These are phyloP conservation scores for Drosophila oshimai DNA, from an alignment of 1,140 invertebrate genomes.

Conservation along the genomic window DNA sequence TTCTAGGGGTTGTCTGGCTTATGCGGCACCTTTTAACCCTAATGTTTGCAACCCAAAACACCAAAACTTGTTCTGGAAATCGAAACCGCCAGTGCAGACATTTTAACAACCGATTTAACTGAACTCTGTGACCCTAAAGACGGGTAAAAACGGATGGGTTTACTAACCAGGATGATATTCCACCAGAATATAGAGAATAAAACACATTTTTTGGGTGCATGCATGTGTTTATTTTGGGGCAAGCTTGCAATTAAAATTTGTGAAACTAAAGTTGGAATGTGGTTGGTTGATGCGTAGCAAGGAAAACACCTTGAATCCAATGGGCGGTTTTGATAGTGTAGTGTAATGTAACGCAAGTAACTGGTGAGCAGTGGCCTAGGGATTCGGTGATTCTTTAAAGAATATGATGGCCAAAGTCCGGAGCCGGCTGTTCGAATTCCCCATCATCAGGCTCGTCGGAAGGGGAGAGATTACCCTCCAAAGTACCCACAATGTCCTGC, in stretches of 20 bases:
- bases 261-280: neutral
- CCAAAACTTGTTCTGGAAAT: slow-evolving; percentile 31
- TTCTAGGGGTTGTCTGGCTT: slow-evolving; percentile 58
- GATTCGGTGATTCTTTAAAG: neutral
- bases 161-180: slow-evolving; percentile 9
- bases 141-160: slow-evolving; percentile 18
- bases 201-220: neutral
- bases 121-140: slow-evolving; percentile 48
- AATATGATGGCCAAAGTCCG: neutral
- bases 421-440: neutral
- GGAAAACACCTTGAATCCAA: slow-evolving; percentile 5
- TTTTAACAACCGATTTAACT: slow-evolving; percentile 77
- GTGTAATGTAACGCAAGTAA: neutral
- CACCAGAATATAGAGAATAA: neutral
- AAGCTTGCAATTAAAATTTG: neutral
- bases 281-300: neutral
- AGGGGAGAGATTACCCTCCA: neutral
- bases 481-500: neutral
- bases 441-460: neutral
- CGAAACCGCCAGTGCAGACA: slow-evolving; percentile 14
- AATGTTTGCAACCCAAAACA: slow-evolving; percentile 1
- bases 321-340: neutral
- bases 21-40: slow-evolving; percentile 58
- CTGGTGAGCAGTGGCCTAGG: neutral
- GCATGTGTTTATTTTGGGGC: slow-evolving; percentile 6